Evolutionary conservation across 2,797 vertebrate genomes (phyloP).

Genomic region (Prionace glauca): DNA sequence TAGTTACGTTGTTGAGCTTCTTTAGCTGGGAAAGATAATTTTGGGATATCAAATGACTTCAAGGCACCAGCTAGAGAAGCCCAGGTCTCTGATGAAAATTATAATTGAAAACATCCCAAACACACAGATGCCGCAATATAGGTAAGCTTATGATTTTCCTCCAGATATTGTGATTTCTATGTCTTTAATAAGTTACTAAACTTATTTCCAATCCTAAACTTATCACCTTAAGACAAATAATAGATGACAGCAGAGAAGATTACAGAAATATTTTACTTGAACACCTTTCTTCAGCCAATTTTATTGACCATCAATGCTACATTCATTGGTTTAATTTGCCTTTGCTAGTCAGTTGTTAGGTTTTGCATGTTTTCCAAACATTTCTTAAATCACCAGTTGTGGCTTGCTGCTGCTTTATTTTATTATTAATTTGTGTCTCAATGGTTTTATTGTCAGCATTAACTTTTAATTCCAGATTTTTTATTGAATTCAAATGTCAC

Average conservation of each 20-base stretch:
- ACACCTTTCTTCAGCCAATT: neutral
- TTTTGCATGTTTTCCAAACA: neutral
- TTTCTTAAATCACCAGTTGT: neutral
- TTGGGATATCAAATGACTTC: neutral
- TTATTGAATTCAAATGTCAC: no score
- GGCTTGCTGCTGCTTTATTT: neutral
- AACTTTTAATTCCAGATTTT: no score
- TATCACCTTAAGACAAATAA: neutral
- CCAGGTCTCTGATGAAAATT: neutral
- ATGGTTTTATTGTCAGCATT: no score
- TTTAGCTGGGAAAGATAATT: neutral
- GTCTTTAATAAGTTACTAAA: neutral
- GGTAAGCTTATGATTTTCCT: neutral
- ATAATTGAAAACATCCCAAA: neutral
- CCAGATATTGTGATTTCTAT: neutral
- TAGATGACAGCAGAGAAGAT: neutral
- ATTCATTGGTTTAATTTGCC: neutral
- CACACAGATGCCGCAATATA: neutral
- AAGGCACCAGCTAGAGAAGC: neutral
- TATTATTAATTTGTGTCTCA: no score
- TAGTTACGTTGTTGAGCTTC: neutral
- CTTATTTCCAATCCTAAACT: neutral
- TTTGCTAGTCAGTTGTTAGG: neutral
- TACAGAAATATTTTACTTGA: neutral
- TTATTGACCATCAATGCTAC: neutral